Evolutionary conservation across 1,140 invertebrate species (phyloP).

Genomic region (Bombus breviceps): DNA sequence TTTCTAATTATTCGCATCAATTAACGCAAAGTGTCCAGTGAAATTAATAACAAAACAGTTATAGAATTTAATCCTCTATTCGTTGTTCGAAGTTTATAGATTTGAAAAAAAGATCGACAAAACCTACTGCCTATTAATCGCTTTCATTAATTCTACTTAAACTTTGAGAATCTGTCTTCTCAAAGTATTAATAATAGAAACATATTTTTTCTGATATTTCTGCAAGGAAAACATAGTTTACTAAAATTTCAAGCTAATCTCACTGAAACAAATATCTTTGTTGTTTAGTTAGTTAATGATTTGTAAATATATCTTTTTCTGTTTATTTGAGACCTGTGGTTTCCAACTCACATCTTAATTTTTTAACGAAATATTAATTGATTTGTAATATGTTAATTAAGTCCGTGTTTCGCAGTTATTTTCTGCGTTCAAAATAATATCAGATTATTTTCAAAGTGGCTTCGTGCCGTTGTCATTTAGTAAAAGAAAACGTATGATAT

Average conservation of each 20-base stretch:
- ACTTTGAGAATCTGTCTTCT: too few relatives aligned
- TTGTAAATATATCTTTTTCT: not conserved
- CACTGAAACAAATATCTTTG: not conserved
- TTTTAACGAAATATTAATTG: not conserved
- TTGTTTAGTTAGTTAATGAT: not conserved
- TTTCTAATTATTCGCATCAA: not conserved
- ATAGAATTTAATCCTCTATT: not conserved
- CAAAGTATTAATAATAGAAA: too few relatives aligned
- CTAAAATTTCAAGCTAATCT: too few relatives aligned
- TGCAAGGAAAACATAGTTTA: too few relatives aligned
- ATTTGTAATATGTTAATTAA: not conserved
- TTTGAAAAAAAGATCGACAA: not conserved
- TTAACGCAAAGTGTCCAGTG: not conserved
- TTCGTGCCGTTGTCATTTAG: too few relatives aligned
- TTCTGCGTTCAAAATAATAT: not conserved
- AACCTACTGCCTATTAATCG: not conserved
- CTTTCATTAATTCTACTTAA: not conserved
- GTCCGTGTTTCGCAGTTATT: not conserved
- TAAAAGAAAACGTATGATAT: constrained; percentile 8
- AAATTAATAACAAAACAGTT: not conserved
- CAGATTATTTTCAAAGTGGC: not conserved
- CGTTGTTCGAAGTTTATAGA: not conserved
- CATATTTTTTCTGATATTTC: too few relatives aligned
- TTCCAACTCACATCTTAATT: not conserved
- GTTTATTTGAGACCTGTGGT: too few relatives aligned